phyloP scores from a whole-genome alignment of 2,797 vertebrate species.

The Furcifer pardalis region DNA sequence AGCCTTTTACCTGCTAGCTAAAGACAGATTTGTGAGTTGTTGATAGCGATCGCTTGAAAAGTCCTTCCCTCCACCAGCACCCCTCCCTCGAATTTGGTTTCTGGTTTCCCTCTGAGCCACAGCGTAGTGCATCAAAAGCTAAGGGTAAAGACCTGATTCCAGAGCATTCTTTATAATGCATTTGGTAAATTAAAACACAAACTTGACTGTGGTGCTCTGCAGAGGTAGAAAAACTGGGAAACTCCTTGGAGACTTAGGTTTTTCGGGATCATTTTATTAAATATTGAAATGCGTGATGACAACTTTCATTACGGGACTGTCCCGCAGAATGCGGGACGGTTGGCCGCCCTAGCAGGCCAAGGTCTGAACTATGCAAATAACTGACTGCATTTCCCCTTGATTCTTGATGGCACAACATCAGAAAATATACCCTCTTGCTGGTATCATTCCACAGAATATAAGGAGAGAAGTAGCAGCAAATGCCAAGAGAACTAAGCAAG shows the following conservation, averaged over 20 bases:
- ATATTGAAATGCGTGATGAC: no score
- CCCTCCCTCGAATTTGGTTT: no score
- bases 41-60: slow-evolving; percentile 47
- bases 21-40: slow-evolving; percentile 42
- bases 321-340: no score
- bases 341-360: no score
- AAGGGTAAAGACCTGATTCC: not conserved
- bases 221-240: not conserved
- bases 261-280: no score
- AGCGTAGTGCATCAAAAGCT: not conserved
- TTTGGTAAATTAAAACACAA: not conserved
- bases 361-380: not conserved
- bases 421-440: no score
- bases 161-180: not conserved
- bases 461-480: no score
- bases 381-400: not conserved
- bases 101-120: slow-evolving; percentile 25
- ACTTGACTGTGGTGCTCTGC: not conserved
- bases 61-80: not conserved
- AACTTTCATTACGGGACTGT: no score
- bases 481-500: no score
- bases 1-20: slow-evolving; percentile 10
- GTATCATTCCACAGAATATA: no score
- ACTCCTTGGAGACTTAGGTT: no score
- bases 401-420: no score